phyloP scores from a whole-genome alignment of 2,797 vertebrate genomes.

The Trichosurus vulpecula region DNA sequence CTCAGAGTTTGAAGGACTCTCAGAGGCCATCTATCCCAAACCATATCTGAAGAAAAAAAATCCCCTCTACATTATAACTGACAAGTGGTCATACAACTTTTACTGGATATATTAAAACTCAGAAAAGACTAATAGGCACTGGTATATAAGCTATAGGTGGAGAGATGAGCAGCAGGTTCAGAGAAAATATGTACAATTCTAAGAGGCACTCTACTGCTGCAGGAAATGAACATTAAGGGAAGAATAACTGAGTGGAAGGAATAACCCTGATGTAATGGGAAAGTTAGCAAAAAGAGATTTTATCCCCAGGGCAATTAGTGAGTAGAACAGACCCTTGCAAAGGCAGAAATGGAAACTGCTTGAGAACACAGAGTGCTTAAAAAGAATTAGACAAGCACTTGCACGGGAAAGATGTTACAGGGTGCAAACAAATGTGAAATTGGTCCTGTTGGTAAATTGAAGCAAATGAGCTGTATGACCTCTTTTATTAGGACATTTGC shows the following conservation, averaged over 20 bases:
- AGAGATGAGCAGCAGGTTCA: constrained; percentile 53
- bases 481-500: background rate
- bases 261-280: constrained; percentile 52
- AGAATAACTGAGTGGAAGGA: constrained; percentile 41
- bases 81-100: background rate
- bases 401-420: background rate
- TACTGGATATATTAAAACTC: constrained; percentile 53
- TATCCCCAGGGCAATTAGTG: background rate
- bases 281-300: background rate
- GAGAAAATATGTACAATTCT: constrained; percentile 8
- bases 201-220: background rate
- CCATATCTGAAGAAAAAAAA: background rate
- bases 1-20: background rate
- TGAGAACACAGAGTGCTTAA: background rate
- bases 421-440: background rate
- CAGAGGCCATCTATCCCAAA: background rate
- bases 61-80: background rate
- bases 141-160: constrained; percentile 18
- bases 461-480: background rate
- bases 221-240: constrained; percentile 19
- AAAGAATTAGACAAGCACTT: background rate
- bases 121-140: constrained; percentile 29
- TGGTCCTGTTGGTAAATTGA: background rate
- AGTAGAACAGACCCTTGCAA: background rate
- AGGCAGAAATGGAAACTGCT: background rate